Evolutionary conservation across 2,113 vertebrate genomes (phyloP).

Genomic region (Corydoras maculifer): DNA sequence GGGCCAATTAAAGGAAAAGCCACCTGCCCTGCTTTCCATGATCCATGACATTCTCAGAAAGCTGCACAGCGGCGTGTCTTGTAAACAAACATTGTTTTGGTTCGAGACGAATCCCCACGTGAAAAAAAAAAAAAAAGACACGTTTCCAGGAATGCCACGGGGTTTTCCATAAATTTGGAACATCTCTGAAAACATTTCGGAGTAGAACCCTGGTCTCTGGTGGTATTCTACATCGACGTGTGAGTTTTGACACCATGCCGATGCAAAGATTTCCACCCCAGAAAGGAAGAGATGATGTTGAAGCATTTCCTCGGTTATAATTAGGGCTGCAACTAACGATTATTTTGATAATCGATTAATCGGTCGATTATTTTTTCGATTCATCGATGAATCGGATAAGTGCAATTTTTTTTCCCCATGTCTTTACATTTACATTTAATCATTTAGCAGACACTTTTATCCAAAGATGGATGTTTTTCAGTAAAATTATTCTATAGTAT

Average conservation of each 20-base stretch:
- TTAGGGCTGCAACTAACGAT: no score
- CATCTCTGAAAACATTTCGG: background rate
- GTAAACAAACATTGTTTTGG: conserved; percentile 1
- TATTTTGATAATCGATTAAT: no score
- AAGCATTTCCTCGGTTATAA: no score
- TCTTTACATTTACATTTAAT: no score
- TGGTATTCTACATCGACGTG: background rate
- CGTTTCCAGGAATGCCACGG: background rate
- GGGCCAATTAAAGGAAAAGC: background rate
- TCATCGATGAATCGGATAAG: no score
- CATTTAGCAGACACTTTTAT: no score
- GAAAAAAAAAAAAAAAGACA: background rate
- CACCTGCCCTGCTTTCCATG: background rate
- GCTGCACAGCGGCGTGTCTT: background rate
- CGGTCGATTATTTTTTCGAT: no score
- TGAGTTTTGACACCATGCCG: background rate
- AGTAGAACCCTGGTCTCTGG: background rate
- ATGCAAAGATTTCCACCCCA: no score
- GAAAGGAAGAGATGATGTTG: no score
- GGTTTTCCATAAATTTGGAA: background rate
- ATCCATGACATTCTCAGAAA: background rate
- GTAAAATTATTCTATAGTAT: no score
- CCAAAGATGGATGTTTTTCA: no score
- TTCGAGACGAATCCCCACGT: background rate
- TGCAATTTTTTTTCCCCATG: no score